A percentile compares a stretch with the other conserved stretches of the same genome.
phyloP scores from a whole-genome alignment of 2,888 invertebrate genomes.

The Nephrotoma flavescens region DNA sequence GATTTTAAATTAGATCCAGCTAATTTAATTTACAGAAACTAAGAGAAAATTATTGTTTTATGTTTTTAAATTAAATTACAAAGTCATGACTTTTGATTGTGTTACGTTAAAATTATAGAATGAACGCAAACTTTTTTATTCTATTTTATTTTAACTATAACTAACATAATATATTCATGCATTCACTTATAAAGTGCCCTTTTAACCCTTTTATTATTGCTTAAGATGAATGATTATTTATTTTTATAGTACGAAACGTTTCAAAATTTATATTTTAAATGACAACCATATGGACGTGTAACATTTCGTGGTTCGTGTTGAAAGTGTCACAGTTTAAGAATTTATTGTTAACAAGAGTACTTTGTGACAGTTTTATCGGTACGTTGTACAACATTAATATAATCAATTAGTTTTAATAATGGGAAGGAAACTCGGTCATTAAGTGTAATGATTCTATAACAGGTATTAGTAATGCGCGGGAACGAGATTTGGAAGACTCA shows the following conservation, averaged over 20 bases:
- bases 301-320: not conserved
- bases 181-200: not conserved
- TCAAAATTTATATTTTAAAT: not conserved
- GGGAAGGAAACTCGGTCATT: too few relatives aligned
- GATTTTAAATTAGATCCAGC: not conserved
- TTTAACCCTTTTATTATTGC: not conserved
- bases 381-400: too few relatives aligned
- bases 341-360: not conserved
- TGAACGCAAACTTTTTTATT: not conserved
- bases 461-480: too few relatives aligned
- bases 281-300: not conserved
- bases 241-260: not conserved
- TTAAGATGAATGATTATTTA: not conserved
- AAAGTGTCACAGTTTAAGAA: not conserved
- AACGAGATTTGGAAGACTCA: too few relatives aligned
- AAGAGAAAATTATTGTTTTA: not conserved
- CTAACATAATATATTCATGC: not conserved
- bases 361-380: not conserved
- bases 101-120: not conserved
- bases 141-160: not conserved
- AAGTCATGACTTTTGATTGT: not conserved
- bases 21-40: not conserved
- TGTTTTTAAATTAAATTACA: not conserved
- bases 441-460: too few relatives aligned
- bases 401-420: too few relatives aligned